Percentiles rank a stretch among this genome's conserved stretches.
Evolutionary conservation across 2,113 vertebrate genomes (phyloP).

Genomic region (Canis aureus): DNA sequence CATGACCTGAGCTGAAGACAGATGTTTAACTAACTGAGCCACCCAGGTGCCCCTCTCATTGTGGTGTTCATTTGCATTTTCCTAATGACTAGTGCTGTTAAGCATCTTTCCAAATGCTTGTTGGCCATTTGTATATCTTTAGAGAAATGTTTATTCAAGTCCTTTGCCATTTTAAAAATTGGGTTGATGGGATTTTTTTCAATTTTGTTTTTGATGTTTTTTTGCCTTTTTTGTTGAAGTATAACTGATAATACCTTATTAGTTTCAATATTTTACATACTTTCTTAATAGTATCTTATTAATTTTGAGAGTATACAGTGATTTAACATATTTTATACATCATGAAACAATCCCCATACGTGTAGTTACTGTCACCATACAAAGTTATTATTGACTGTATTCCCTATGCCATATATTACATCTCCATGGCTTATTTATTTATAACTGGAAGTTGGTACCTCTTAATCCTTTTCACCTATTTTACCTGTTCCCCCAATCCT

Average conservation of each 20-base stretch:
- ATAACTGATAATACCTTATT: not conserved
- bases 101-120: not conserved
- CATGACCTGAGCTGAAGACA: not conserved
- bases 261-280: not conserved
- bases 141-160: not conserved
- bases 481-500: not conserved
- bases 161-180: not conserved
- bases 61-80: constrained; percentile 19
- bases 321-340: not conserved
- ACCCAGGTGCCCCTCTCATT: not conserved
- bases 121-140: not conserved
- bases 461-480: not conserved
- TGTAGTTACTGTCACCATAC: not conserved
- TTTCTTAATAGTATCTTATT: not conserved
- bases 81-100: not conserved
- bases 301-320: not conserved
- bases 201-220: not conserved
- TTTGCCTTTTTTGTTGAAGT: not conserved
- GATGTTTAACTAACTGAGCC: not conserved
- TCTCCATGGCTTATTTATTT: not conserved
- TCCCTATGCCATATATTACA: not conserved
- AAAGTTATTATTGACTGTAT: not conserved
- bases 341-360: not conserved
- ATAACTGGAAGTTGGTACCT: not conserved
- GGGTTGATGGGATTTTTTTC: not conserved